phyloP scores from a whole-genome alignment of 2,113 vertebrate genomes.

The Semnornis frantzii region DNA sequence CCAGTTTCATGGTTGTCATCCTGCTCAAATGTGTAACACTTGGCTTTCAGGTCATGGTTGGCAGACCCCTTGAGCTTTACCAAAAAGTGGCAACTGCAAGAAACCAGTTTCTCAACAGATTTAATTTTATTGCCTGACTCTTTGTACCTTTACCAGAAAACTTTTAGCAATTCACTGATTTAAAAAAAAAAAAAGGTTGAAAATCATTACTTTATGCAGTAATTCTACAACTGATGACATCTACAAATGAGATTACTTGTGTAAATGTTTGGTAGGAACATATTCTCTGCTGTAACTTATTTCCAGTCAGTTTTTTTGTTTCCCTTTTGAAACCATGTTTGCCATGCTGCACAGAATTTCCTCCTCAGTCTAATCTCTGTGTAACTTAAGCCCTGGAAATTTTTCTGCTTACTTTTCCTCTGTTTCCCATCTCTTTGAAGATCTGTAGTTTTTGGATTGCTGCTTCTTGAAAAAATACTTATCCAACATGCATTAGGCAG shows the following conservation, averaged over 20 bases:
- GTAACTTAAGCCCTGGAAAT: not conserved
- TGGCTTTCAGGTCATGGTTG: not conserved
- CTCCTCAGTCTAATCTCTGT: constrained; percentile 2
- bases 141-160: not conserved
- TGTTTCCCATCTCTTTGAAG: constrained; percentile 27
- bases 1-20: not conserved
- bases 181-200: not conserved
- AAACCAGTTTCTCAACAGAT: not conserved
- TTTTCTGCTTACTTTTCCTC: constrained; percentile 24
- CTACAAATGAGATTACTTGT: not conserved
- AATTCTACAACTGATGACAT: not conserved
- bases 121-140: not conserved
- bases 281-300: not conserved
- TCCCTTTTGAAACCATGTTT: constrained; percentile 1
- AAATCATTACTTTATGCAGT: not conserved
- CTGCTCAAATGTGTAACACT: not conserved
- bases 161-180: not conserved
- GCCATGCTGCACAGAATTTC: not conserved
- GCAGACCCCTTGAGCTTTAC: not conserved
- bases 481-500: not conserved
- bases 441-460: not conserved
- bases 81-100: not conserved
- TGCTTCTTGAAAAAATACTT: not conserved
- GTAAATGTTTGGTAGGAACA: constrained; percentile 50
- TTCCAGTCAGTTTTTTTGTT: constrained; percentile 17